Percentiles rank a stretch among this genome's conserved stretches.
Evolutionary conservation across 92 coral and sea anemone genomes (phyloP).

Genomic region (Montipora capitata): DNA sequence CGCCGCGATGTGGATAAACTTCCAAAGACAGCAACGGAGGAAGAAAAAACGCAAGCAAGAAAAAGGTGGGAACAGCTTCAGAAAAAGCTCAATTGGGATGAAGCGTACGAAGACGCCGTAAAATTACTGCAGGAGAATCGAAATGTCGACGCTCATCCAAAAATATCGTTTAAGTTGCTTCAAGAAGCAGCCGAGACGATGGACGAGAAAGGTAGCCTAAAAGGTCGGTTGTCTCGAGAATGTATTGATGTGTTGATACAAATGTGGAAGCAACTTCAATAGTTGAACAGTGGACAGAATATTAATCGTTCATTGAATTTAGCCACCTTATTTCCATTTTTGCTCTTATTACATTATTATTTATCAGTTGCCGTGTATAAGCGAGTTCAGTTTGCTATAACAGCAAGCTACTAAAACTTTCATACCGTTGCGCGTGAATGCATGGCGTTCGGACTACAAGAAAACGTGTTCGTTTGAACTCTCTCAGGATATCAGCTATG

Average conservation of each 20-base stretch:
- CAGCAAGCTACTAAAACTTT: too few relatives aligned
- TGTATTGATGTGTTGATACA: slow-evolving; percentile 14
- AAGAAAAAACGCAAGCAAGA: slow-evolving; percentile 47
- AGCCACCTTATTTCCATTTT: too few relatives aligned
- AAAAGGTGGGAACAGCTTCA: slow-evolving; percentile 33
- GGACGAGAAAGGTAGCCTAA: slow-evolving; percentile 49
- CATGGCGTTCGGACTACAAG: too few relatives aligned
- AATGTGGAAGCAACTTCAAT: slow-evolving; percentile 60
- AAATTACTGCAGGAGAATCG: slow-evolving; percentile 67
- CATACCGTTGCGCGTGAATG: too few relatives aligned
- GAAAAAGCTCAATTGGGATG: slow-evolving; percentile 60
- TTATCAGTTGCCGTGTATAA: too few relatives aligned
- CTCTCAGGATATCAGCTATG: too few relatives aligned
- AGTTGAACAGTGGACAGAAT: neutral
- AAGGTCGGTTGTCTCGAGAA: slow-evolving; percentile 57
- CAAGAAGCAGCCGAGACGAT: slow-evolving; percentile 32
- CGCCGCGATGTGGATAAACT: slow-evolving; percentile 59
- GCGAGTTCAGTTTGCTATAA: too few relatives aligned
- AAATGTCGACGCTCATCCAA: slow-evolving; percentile 66
- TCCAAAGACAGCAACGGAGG: slow-evolving; percentile 23
- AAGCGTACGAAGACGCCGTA: slow-evolving; percentile 56
- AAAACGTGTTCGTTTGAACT: too few relatives aligned
- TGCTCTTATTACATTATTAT: too few relatives aligned
- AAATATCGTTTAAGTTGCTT: slow-evolving; percentile 18
- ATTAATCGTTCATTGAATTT: too few relatives aligned